Conservation (phyloP, 1,140 invertebrate species). For the Bradysia coprophila region DNA sequence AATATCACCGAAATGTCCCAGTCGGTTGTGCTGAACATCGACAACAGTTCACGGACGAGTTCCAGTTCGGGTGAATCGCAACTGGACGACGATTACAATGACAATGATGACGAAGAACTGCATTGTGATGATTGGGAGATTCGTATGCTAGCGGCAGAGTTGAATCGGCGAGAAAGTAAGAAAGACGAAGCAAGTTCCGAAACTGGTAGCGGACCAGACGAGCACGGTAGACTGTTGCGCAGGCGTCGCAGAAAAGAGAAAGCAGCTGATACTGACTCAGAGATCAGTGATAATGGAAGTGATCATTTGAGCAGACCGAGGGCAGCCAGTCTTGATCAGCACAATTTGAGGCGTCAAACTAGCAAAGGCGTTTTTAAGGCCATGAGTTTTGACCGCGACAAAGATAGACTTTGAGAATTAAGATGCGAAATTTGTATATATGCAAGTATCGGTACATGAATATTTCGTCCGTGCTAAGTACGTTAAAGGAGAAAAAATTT, state of each 20-base stretch:
- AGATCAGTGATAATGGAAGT: conserved; percentile 16
- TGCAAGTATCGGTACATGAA: neutral
- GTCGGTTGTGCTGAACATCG: conserved; percentile 21
- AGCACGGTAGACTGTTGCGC: conserved; percentile 14
- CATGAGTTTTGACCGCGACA: conserved; percentile 24
- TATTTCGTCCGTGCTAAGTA: no score
- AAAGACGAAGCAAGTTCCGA: conserved; percentile 15
- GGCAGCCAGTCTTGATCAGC: conserved; percentile 21
- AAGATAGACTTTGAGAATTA: conserved; percentile 22
- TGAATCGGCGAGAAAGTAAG: conserved; percentile 35
- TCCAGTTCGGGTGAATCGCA: conserved; percentile 15
- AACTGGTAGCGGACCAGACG: conserved; percentile 11
- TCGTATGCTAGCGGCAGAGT: conserved; percentile 50
- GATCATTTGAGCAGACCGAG: conserved; percentile 9
- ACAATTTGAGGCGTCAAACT: conserved; percentile 18
- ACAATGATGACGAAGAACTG: conserved; percentile 3
- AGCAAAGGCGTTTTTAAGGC: conserved; percentile 21
- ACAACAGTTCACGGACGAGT: conserved; percentile 19
- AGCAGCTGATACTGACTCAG: conserved; percentile 12
- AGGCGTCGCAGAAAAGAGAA: conserved; percentile 18
- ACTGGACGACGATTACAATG: conserved; percentile 9
- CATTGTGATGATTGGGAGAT: conserved; percentile 48
- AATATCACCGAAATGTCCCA: conserved; percentile 15
- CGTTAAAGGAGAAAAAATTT: no score
- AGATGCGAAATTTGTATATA: conserved; percentile 1